Evolutionary conservation across 2,113 vertebrate species (phyloP).

Genomic region (Percina caprodes): DNA sequence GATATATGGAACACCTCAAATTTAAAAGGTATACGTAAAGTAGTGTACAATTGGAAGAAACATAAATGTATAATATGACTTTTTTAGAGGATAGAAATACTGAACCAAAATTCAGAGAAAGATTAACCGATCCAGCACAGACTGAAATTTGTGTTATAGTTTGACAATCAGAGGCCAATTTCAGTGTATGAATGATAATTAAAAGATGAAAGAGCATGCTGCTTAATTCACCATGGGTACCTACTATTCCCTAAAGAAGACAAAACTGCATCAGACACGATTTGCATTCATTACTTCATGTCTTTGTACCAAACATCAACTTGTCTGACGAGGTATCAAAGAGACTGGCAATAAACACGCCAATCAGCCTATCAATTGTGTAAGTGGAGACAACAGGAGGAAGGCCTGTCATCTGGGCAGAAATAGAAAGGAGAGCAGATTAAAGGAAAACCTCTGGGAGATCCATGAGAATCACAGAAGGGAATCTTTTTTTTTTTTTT

Average conservation of each 20-base stretch:
- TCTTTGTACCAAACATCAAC: constrained; percentile 2
- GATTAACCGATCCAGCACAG: background rate
- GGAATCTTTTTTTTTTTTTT: background rate
- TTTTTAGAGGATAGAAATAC: background rate
- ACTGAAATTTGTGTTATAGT: background rate
- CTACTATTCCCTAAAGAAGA: constrained; percentile 4
- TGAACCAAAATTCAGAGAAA: background rate
- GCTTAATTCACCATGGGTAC: background rate
- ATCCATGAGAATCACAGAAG: constrained; percentile 19
- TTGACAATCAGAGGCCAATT: background rate
- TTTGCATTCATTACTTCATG: constrained; percentile 7
- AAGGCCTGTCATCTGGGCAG: constrained; percentile 15
- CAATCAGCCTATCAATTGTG: constrained; percentile 43
- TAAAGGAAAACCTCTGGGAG: constrained; percentile 31
- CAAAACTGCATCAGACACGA: background rate
- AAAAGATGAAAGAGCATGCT: background rate
- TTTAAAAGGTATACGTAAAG: too few relatives aligned
- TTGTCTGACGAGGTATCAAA: constrained; percentile 42
- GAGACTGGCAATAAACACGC: constrained; percentile 21
- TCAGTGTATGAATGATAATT: background rate
- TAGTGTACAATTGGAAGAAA: too few relatives aligned
- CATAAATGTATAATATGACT: too few relatives aligned
- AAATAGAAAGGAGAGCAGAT: constrained; percentile 32
- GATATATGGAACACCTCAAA: too few relatives aligned
- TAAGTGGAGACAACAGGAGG: constrained; percentile 29